Conservation (phyloP, 2,797 vertebrate genomes). For the Thaleichthys pacificus region DNA sequence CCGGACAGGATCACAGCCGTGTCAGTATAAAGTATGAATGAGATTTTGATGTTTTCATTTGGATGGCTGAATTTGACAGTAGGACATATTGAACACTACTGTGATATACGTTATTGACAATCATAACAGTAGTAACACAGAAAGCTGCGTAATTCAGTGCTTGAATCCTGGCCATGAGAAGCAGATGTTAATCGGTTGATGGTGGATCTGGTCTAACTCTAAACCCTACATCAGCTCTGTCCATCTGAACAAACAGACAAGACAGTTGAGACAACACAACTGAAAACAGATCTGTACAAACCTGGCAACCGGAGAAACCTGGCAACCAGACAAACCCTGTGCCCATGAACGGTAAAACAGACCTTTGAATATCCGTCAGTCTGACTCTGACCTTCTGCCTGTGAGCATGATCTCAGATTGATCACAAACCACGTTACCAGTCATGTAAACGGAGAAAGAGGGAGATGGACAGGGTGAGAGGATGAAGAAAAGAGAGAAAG, state of each 20-base stretch:
- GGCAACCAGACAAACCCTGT: background rate
- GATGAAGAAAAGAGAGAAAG: background rate
- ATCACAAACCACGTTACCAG: no score
- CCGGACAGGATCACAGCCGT: background rate
- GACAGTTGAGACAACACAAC: conserved; percentile 19
- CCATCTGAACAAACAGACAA: conserved; percentile 41
- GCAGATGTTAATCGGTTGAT: conserved; percentile 25
- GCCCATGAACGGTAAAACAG: background rate
- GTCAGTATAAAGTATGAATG: no score
- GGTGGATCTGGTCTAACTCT: conserved; percentile 4
- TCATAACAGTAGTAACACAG: background rate
- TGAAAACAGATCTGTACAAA: conserved; percentile 21
- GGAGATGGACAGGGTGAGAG: no score
- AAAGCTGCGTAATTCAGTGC: conserved; percentile 1
- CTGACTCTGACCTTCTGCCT: no score
- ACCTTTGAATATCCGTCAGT: no score
- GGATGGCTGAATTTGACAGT: no score
- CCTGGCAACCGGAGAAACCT: background rate
- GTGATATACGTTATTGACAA: no score
- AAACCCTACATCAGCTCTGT: conserved; percentile 23
- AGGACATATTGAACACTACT: no score
- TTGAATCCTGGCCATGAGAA: conserved; percentile 16
- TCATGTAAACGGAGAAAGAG: no score
- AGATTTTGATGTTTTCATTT: no score
- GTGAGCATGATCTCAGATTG: no score